phyloP scores from a whole-genome alignment of 2,888 invertebrate species.

The Eugnorisma glareosa region DNA sequence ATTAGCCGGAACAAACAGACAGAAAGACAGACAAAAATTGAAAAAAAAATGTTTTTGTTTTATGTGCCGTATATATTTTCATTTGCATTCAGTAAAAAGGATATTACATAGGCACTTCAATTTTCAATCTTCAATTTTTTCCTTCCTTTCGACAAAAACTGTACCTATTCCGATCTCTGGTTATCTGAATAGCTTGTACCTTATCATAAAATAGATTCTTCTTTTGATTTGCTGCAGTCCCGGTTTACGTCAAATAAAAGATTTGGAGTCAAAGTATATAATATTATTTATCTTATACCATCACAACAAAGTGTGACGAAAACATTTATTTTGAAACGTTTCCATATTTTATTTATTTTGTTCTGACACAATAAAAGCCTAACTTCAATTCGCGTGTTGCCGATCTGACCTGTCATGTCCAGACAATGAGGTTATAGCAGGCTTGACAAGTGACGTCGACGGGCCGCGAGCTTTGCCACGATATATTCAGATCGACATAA shows the following conservation, averaged over 20 bases:
- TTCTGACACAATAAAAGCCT: neutral
- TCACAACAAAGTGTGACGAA: neutral
- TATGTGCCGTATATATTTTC: too few relatives aligned
- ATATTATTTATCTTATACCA: neutral
- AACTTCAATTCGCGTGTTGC: neutral
- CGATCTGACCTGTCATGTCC: conserved; percentile 20
- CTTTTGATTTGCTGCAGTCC: neutral
- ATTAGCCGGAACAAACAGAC: too few relatives aligned
- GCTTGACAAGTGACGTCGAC: neutral
- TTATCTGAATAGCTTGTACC: neutral
- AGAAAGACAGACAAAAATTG: too few relatives aligned
- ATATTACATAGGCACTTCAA: too few relatives aligned
- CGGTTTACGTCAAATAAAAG: neutral
- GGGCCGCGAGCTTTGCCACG: neutral
- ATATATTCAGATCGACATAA: neutral
- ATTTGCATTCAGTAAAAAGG: too few relatives aligned
- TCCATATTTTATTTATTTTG: neutral
- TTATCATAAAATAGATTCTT: neutral
- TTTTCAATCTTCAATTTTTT: too few relatives aligned
- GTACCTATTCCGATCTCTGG: neutral
- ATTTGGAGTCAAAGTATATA: neutral
- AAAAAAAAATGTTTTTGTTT: too few relatives aligned
- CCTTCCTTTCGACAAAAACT: too few relatives aligned
- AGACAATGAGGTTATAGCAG: conserved; percentile 16
- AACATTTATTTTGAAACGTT: neutral